A percentile compares a stretch with the other conserved stretches of the same genome.
phyloP scores from a whole-genome alignment of 2,113 vertebrate species.

The Kryptolebias marmoratus region DNA sequence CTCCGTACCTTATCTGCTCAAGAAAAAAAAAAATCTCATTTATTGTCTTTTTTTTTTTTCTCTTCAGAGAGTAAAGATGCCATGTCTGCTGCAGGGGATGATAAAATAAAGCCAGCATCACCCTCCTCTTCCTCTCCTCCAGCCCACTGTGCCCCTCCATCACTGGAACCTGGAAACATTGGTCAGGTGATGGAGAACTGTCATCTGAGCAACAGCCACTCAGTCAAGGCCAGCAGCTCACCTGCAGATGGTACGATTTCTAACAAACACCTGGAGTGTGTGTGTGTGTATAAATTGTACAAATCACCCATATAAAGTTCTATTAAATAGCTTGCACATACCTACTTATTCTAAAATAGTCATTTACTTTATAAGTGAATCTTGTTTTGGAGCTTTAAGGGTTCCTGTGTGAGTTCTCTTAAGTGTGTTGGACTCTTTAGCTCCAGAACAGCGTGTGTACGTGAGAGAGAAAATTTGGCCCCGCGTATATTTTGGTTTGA shows the following conservation, averaged over 20 bases:
- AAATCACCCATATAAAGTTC: too few species aligned
- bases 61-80: slow-evolving; percentile 66
- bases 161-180: slow-evolving; percentile 51
- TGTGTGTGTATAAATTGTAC: background rate
- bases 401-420: background rate
- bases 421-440: background rate
- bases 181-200: slow-evolving; percentile 67
- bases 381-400: background rate
- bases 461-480: slow-evolving; percentile 10
- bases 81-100: slow-evolving; percentile 53
- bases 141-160: slow-evolving; percentile 59
- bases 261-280: too few species aligned
- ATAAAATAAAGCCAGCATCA: slow-evolving; percentile 69
- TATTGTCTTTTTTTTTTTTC: background rate
- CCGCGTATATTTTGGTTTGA: slow-evolving; percentile 53
- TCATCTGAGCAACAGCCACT: slow-evolving; percentile 75
- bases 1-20: background rate
- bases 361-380: background rate
- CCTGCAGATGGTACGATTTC: slow-evolving; percentile 71
- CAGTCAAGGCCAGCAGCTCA: slow-evolving; percentile 70
- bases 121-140: slow-evolving; percentile 71
- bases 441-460: background rate
- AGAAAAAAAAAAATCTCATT: background rate
- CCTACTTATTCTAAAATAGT: background rate
- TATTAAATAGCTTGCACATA: too few species aligned